Base-by-base conservation (phyloP, 2,797 vertebrate genomes). In the Octomys mimax region DNA sequence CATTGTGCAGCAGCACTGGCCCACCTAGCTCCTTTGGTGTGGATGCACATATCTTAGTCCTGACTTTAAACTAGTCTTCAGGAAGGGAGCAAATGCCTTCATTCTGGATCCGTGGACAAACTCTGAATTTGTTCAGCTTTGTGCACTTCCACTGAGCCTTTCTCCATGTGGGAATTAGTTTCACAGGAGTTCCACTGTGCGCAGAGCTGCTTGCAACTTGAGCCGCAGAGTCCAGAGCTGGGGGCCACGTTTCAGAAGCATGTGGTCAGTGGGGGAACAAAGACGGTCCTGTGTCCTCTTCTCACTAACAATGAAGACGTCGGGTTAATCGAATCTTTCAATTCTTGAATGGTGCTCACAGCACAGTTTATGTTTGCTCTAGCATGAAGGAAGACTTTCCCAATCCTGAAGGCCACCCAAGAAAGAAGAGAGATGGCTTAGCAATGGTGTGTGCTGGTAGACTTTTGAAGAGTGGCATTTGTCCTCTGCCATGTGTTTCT, bases 301-400 rank as follows among this genome's bases (percentile, higher is more conserved):
- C 98, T 98, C 93, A 91, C 70, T 97, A 97, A 95, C 97, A 98
- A 98, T 98, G 97, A 98, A 98, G 95, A 97, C 97, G 98, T 97
- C 92, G 96, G 97, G 98, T 98, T 97, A 97, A 98, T 97, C 98
- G 97, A 98, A 98, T 97, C 96, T 98, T 98, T 97, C 97, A 97
- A 98, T 98, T 98, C 98, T 96, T 98, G 93, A 91, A 19, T 1
- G 94, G 97, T 97, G 97, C 93, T 94, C 89, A 82, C 97, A 97
- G 97, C 95, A 97, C 86, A 95, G 81, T 95, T 85, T 97, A 94
- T 98, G 95, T 98, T 99, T 98, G 97, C 88, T 91, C 98, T 97
- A 81, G 98, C 97, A 96, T 97, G 98, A 98, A 98, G 92, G 94
- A 96, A 98, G 92, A 96, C 77, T 97, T 96, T 97, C 54, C 0